Conservation (phyloP, 2,888 invertebrate species). For the Stegophylla sp. region DNA sequence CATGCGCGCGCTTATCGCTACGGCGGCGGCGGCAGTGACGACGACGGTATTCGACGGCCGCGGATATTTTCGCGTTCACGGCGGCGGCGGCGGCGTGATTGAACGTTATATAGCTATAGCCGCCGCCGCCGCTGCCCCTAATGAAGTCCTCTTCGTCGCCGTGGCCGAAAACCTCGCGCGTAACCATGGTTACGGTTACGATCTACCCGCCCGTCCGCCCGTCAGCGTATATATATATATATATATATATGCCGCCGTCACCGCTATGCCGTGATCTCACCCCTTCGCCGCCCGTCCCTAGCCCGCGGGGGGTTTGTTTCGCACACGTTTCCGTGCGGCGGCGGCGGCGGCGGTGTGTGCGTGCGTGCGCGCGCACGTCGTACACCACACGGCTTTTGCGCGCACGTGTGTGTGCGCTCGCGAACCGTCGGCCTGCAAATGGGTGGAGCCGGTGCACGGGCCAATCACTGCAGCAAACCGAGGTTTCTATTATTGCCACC, state of each 20-base stretch:
- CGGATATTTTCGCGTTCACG: conserved; percentile 44
- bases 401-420: not conserved
- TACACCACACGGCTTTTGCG: not conserved
- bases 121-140: conserved; percentile 14
- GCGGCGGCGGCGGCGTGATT: conserved; percentile 44
- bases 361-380: not conserved
- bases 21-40: not conserved
- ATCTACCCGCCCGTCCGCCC: not conserved
- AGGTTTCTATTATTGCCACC: conserved; percentile 54
- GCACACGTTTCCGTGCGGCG: too few relatives aligned
- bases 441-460: conserved; percentile 51
- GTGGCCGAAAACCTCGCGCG: conserved; percentile 22
- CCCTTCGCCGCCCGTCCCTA: not conserved
- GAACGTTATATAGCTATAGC: conserved; percentile 30
- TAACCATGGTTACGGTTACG: conserved; percentile 45
- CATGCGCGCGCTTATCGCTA: not conserved
- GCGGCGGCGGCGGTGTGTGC: too few relatives aligned
- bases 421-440: conserved; percentile 25
- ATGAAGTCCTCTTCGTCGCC: conserved; percentile 50
- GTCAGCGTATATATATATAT: too few relatives aligned
- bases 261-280: not conserved
- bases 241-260: not conserved
- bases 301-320: not conserved
- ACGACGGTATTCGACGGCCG: conserved; percentile 29
- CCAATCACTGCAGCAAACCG: conserved; percentile 59